Base-by-base conservation (phyloP, 2,797 vertebrate species). In the Sphaeramia orbicularis region DNA sequence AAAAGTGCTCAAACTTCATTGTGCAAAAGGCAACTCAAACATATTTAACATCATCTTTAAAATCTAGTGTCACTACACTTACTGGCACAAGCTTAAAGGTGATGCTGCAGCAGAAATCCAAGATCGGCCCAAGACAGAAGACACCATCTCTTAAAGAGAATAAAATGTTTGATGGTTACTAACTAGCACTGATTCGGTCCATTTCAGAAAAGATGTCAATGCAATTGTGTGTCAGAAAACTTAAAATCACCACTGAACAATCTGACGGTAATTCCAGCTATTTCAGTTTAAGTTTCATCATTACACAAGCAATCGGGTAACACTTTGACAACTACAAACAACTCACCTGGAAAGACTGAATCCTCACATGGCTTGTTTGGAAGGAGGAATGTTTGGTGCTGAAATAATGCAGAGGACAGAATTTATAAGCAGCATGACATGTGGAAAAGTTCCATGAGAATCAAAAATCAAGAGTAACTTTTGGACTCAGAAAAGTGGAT, bases 241-340 rank as follows among this genome's bases (percentile, higher is more conserved):
- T 68, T 24, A 83, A 0, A 3, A 30, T 92, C 90, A 92, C 80
- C 90, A 91, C 89, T 80, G 47, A 72, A 76, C 72, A 86, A 75
- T 91, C 86, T 91, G 88, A 12, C 84, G 85, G 89, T 88, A 96
- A 96, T 96, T 96, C 96, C 96, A 97, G 96, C 95, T 93, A 80
- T 82, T 85, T 93, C 86, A 79, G 92, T 94, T 95, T 86, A 57
- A 52, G 18, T 91, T 90, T 97, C 96, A 97, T 97, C 96, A 96
- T 42, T 35, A 91, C 83, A 84, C 30, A 11, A 59, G 13, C 15
- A 49, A 1, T 0, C 1, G 6, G 3, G 13, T 41, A 1, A 0
- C 1, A 13, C 15, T 5, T 38, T n/a, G 0, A 13, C 21, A 0
- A 19, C 3, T 0, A 0, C 50, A 0, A 0, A 21, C 0, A 19